Evolutionary conservation across 1,140 invertebrate species (phyloP), one percentile per base, ranked within the genome.

Genomic region (Colletes gigas): DNA sequence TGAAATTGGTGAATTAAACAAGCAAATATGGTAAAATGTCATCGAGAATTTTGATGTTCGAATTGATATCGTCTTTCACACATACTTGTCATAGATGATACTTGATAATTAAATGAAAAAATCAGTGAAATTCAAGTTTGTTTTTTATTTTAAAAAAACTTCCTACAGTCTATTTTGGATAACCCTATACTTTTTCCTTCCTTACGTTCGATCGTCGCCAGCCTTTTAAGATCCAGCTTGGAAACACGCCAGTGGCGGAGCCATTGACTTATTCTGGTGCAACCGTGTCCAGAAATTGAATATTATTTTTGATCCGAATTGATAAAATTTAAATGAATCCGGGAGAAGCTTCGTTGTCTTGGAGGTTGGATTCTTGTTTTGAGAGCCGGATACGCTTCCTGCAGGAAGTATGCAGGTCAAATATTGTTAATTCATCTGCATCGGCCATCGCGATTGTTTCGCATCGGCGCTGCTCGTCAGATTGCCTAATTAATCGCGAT

Each of bases 401-500:
- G 47, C 8, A 2, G 17, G 54, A 75, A 41, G 60, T 66, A 41
- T 6, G 50, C 10, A 21, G 7, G 60, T 30, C 12, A 66, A 54
- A 74, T 17, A 66, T 47, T 60, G 55, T 30, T 65, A 39, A 59
- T 59, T 77, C 55, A 47, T 14, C 50, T 8, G 15, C 19, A 12
- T 59, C 21, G 39, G 54, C 4, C 39, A 52, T n/a, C 65, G 66
- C 60, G 69, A 77, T 77, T 77, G 65, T 15, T 17, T 77, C 55
- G 55, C 14, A 19, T 15, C 21, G 7, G 30, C 30, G 30, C 30
- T 30, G 66, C 44, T 77, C 55, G 75, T 77, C 75, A 77, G 75
- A 77, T 77, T 77, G 54, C 55, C 55, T 77, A 77, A 77, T 77
- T 77, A 66, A 69, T 77, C 75, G 66, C 55, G 54, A 60, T 77